Evolutionary conservation across 2,888 invertebrate species (phyloP).

Genomic region (Neoascia interrupta): DNA sequence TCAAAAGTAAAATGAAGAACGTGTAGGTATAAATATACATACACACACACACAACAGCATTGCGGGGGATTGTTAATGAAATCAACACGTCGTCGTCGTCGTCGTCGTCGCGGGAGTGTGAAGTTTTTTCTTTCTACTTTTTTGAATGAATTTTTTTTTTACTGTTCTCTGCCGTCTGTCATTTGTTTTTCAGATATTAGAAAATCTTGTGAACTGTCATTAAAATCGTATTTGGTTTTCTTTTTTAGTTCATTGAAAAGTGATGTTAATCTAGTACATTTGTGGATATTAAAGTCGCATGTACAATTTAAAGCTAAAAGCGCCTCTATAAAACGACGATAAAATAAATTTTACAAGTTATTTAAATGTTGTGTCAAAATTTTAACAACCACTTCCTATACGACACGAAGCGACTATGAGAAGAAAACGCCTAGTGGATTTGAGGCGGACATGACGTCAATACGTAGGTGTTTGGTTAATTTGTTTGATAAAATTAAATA

Average conservation of each 20-base stretch:
- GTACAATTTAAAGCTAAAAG: neutral
- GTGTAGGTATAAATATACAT: constrained; percentile 29
- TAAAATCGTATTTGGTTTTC: neutral
- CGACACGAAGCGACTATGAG: too few species aligned
- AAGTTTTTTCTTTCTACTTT: too few species aligned
- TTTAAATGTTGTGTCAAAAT: neutral
- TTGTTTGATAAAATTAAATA: constrained; percentile 53
- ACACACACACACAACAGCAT: constrained; percentile 32
- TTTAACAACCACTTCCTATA: too few species aligned
- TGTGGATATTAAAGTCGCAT: neutral
- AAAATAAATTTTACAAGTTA: neutral
- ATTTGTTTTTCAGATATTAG: constrained; percentile 19
- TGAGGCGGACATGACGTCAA: constrained; percentile 78
- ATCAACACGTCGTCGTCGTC: constrained; percentile 47
- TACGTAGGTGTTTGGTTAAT: constrained; percentile 77
- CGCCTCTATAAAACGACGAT: neutral
- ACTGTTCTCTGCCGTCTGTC: neutral
- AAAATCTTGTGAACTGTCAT: neutral
- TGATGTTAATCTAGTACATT: constrained; percentile 22
- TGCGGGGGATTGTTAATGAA: constrained; percentile 64
- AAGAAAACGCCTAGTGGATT: neutral
- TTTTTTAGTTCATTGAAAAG: constrained; percentile 14
- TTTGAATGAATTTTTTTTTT: constrained; percentile 44
- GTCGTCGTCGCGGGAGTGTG: constrained; percentile 48
- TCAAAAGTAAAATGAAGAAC: constrained; percentile 16